A percentile compares a stretch with the other conserved stretches of the same genome.
phyloP scores from a whole-genome alignment of 2,888 invertebrate species.

The Limnephilus marmoratus region DNA sequence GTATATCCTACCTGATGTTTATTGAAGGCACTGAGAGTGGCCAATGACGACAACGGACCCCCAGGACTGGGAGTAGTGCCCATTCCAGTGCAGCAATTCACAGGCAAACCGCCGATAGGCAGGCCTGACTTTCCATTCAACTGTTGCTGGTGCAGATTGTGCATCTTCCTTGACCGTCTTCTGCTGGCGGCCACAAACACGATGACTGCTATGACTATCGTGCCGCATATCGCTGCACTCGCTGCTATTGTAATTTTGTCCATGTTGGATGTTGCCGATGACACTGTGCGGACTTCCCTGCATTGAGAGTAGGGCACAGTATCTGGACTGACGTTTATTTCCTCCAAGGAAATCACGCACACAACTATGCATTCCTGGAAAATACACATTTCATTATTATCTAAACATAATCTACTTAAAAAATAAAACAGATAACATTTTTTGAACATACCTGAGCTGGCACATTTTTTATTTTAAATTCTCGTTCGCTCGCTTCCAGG shows the following conservation, averaged over 20 bases:
- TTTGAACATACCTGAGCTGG: constrained; percentile 84
- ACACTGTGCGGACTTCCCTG: constrained; percentile 91
- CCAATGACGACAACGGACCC: constrained; percentile 88
- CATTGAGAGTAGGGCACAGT: constrained; percentile 92
- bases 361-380: constrained; percentile 93
- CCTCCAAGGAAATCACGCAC: constrained; percentile 94
- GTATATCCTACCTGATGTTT: constrained; percentile 82
- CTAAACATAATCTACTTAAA: constrained; percentile 43
- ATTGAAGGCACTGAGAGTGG: constrained; percentile 90
- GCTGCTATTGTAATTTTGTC: constrained; percentile 97
- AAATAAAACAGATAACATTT: constrained; percentile 10
- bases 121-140: constrained; percentile 78
- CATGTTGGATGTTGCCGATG: constrained; percentile 91
- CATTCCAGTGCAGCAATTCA: constrained; percentile 86
- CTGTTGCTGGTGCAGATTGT: constrained; percentile 83
- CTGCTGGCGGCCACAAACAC: constrained; percentile 93
- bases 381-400: not conserved
- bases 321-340: constrained; percentile 91
- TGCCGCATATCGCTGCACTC: constrained; percentile 94
- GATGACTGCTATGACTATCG: constrained; percentile 92
- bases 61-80: constrained; percentile 87
- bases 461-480: constrained; percentile 95
- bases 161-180: constrained; percentile 86
- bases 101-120: constrained; percentile 85
- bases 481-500: constrained; percentile 91